Evolutionary conservation across 2,113 vertebrate genomes (phyloP), one percentile per base, ranked within the genome.

Genomic region (Tragulus kanchil): DNA sequence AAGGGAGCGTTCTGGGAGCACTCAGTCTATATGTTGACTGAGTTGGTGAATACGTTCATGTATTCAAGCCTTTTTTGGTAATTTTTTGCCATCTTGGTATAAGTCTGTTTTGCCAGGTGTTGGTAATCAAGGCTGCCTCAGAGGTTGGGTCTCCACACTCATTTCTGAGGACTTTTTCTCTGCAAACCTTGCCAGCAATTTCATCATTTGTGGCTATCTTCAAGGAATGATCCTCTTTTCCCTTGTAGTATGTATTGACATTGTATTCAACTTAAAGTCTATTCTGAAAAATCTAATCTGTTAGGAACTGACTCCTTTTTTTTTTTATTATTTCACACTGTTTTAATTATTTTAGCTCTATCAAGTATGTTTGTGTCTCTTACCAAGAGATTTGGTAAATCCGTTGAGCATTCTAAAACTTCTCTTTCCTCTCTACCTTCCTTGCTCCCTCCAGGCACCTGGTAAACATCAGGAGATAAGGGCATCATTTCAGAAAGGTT

Each of bases 271-370:
- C 8, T 62, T 48, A 25, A 94, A 45, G 17, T 54, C 65, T 93
- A 69, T 82, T 58, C 3, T 36, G 36, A 54, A 67, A 69, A 90
- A 4, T 6, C 1, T 5, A 19, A 56, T 69, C 36, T 65, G 15
- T 14, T 83, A 36, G 26, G 36, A 75, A 62, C 28, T 9, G 7
- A n/a, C 42, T 84, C 16, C n/a, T n/a, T 52, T 62, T 64, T 36
- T 85, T 9, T 0, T 89, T 11, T 28, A 45, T 77, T 28, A 45
- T 77, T 85, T 94, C 54, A 36, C 52, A 11, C 65, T 52, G 65
- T 93, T 83, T 96, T 79, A 90, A 89, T 71, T 61, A 62, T 73
- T 61, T 17, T 45, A 81, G 67, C 58, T 79, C 73, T 91, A 52
- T 12, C 65, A 62, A 88, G n/a, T 42, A 85, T 88, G 89, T 96